A percentile compares a stretch with the other conserved stretches of the same genome.
Conservation (phyloP, 2,113 vertebrate genomes). For the Prunella fulvescens region DNA sequence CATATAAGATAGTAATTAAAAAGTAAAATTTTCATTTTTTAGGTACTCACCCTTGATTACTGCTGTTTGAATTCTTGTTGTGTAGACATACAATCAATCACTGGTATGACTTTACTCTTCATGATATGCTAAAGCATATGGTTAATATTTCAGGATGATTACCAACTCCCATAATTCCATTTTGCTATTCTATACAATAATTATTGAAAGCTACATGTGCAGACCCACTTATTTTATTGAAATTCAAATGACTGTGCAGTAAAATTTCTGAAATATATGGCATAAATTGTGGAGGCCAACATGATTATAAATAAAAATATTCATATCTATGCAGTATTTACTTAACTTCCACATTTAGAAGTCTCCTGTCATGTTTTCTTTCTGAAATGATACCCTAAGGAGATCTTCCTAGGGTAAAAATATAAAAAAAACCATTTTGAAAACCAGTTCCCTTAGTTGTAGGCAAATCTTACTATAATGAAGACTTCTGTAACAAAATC, state of each 20-base stretch:
- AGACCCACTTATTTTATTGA: neutral
- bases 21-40: neutral
- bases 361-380: neutral
- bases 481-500: neutral
- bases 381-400: neutral
- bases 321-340: neutral
- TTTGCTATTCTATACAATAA: neutral
- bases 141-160: neutral
- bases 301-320: neutral
- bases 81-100: neutral
- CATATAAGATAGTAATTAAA: neutral
- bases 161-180: neutral
- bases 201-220: neutral
- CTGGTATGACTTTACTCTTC: neutral
- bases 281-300: neutral
- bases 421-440: neutral
- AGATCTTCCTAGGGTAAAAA: neutral
- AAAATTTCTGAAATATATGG: neutral
- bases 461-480: conserved; percentile 10
- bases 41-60: neutral
- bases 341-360: neutral
- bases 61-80: neutral
- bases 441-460: neutral
- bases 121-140: neutral
- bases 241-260: neutral